phyloP scores from a whole-genome alignment of 2,113 vertebrate genomes.

The Acrocephalus arundinaceus region DNA sequence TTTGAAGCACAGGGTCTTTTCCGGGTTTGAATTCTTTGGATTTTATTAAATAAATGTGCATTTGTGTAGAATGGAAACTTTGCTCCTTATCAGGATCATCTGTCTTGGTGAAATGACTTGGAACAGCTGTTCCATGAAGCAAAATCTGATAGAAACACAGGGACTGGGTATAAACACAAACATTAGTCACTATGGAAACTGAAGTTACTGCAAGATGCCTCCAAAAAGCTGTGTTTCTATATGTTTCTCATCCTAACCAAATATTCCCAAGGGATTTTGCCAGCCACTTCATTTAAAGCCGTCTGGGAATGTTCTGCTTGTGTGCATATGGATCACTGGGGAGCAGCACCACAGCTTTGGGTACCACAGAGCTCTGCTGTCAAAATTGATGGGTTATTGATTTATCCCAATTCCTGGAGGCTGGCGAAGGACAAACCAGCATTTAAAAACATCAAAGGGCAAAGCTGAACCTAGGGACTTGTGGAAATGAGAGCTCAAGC shows the following conservation, averaged over 20 bases:
- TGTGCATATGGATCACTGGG: background rate
- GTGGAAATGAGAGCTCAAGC: background rate
- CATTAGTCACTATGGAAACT: conserved; percentile 79
- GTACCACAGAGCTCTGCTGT: background rate
- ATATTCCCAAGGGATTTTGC: conserved; percentile 9
- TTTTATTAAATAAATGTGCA: conserved; percentile 55
- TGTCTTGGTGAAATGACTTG: conserved; percentile 69
- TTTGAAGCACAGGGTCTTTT: background rate
- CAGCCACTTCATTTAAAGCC: background rate
- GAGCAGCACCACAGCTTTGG: background rate
- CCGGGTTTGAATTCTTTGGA: background rate
- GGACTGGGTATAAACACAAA: conserved; percentile 75
- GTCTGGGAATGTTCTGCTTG: background rate
- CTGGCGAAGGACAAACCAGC: background rate
- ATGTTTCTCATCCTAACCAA: conserved; percentile 48
- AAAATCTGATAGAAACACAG: conserved; percentile 68
- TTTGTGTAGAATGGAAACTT: conserved; percentile 47
- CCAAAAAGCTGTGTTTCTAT: conserved; percentile 37
- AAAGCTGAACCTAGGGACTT: background rate
- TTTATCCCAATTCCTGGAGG: background rate
- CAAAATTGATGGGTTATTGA: background rate
- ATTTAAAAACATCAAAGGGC: background rate
- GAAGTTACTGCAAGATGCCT: conserved; percentile 50
- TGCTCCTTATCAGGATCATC: conserved; percentile 65
- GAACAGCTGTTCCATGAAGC: conserved; percentile 69